These are phyloP conservation scores for Drosophila mulleri DNA, from an alignment of 2,888 invertebrate species.

Conservation along the genomic window DNA sequence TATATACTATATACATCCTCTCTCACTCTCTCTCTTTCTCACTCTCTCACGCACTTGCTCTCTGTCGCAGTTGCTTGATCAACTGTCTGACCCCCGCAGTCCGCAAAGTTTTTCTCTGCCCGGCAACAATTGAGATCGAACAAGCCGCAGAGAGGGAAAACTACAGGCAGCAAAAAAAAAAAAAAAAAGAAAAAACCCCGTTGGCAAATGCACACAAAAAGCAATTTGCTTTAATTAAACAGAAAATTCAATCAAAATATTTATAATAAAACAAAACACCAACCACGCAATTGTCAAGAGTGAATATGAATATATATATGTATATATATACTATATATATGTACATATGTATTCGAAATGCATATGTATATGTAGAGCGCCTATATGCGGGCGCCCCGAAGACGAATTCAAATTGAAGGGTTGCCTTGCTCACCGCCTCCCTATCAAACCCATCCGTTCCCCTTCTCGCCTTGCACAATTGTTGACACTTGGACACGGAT, in stretches of 20 bases:
- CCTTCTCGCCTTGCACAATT: constrained; percentile 43
- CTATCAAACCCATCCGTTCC: not conserved
- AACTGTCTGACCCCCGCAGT: constrained; percentile 41
- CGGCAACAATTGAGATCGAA: constrained; percentile 30
- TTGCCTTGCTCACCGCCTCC: constrained; percentile 43
- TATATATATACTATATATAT: constrained; percentile 19
- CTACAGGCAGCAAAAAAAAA: constrained; percentile 13
- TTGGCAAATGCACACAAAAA: constrained; percentile 51
- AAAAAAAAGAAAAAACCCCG: constrained; percentile 3
- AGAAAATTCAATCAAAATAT: constrained; percentile 80
- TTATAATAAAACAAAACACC: constrained; percentile 67
- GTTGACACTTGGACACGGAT: constrained; percentile 76
- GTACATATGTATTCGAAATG: constrained; percentile 17
- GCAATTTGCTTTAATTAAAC: constrained; percentile 79
- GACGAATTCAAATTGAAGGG: constrained; percentile 68
- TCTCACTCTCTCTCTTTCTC: not conserved
- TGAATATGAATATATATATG: constrained; percentile 12
- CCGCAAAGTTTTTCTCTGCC: constrained; percentile 11
- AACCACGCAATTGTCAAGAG: constrained; percentile 54
- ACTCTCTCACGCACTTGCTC: not conserved
- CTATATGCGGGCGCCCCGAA: constrained; percentile 77
- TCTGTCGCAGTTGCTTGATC: constrained; percentile 14
- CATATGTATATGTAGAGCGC: constrained; percentile 26
- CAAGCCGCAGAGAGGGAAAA: constrained; percentile 1
- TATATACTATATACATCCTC: too few species aligned